Evolutionary conservation across 1,140 invertebrate genomes (phyloP).

Genomic region (Drosophila sp.): DNA sequence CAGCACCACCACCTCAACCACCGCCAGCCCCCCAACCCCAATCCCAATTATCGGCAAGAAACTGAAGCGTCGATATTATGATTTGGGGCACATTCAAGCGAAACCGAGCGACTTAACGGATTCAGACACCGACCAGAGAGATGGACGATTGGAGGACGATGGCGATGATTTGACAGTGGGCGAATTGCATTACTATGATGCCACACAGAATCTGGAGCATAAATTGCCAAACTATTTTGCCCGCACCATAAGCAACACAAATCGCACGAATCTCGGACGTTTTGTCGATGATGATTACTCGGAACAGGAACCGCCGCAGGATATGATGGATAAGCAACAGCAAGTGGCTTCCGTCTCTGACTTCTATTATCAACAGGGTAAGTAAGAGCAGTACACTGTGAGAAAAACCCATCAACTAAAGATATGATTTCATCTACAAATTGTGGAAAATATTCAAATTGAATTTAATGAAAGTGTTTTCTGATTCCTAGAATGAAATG

Average conservation of each 20-base stretch:
- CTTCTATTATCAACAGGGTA: slow-evolving; percentile 35
- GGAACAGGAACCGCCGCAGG: slow-evolving; percentile 35
- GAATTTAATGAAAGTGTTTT: no score
- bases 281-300: slow-evolving; percentile 39
- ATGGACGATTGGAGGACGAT: background rate
- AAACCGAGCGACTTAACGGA: slow-evolving; percentile 13
- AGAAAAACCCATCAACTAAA: no score
- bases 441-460: no score
- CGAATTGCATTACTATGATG: slow-evolving; percentile 61
- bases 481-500: no score
- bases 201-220: slow-evolving; percentile 4
- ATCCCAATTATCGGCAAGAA: slow-evolving; percentile 49
- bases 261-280: slow-evolving; percentile 25
- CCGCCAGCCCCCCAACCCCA: background rate
- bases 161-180: slow-evolving; percentile 24
- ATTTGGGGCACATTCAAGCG: slow-evolving; percentile 26
- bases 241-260: slow-evolving; percentile 2
- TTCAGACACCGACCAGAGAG: background rate
- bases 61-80: slow-evolving; percentile 54
- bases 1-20: background rate
- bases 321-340: slow-evolving; percentile 28
- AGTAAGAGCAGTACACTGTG: slow-evolving; percentile 20
- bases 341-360: slow-evolving; percentile 19
- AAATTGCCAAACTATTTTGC: slow-evolving; percentile 7
- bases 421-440: no score